Conservation (phyloP, 92 coral and sea anemone species). For the Virgularia gustaviana region DNA sequence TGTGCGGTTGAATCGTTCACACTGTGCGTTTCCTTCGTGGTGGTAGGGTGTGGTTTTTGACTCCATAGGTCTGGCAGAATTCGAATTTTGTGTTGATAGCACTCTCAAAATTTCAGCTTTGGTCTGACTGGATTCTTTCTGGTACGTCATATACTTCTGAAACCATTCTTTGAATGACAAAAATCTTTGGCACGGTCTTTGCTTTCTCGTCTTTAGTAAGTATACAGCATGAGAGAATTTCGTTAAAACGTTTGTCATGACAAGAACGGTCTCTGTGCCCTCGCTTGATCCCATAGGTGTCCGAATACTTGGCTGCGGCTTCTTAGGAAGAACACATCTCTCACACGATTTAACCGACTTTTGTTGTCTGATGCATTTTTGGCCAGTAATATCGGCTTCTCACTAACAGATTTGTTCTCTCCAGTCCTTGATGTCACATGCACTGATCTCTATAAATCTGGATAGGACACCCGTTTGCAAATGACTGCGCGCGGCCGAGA, state of each 20-base stretch:
- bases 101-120: slow-evolving; percentile 57
- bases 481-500: too few relatives aligned
- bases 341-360: slow-evolving; percentile 50
- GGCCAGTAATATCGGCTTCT: slow-evolving; percentile 59
- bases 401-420: slow-evolving; percentile 46
- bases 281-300: slow-evolving; percentile 56
- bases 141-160: slow-evolving; percentile 50
- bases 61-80: slow-evolving; percentile 42
- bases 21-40: slow-evolving; percentile 64
- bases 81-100: slow-evolving; percentile 37
- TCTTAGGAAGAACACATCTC: slow-evolving; percentile 44
- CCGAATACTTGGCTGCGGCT: slow-evolving; percentile 50
- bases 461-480: too few relatives aligned
- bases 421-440: slow-evolving; percentile 60
- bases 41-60: slow-evolving; percentile 60
- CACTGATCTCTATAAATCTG: too few relatives aligned
- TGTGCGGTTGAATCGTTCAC: slow-evolving; percentile 61
- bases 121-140: slow-evolving; percentile 57
- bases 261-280: slow-evolving; percentile 56
- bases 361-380: slow-evolving; percentile 47
- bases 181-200: slow-evolving; percentile 43
- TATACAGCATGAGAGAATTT: slow-evolving; percentile 53
- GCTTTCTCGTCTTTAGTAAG: slow-evolving; percentile 60
- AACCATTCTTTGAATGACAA: slow-evolving; percentile 65
- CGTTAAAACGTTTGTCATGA: slow-evolving; percentile 64